Conservation (phyloP, 2,113 vertebrate genomes). For the Amia ocellicauda region DNA sequence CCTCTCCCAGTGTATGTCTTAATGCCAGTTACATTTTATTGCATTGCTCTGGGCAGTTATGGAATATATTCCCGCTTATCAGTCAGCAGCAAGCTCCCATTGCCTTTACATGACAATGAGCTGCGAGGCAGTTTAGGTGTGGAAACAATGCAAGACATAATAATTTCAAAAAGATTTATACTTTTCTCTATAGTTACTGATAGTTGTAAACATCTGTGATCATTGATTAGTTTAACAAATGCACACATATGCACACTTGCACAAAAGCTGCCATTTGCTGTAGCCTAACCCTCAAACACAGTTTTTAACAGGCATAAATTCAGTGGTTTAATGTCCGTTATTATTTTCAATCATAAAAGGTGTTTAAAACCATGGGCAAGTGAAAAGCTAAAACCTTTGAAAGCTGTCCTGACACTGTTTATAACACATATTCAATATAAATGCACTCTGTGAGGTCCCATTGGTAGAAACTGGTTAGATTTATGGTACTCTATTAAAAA, state of each 20-base stretch:
- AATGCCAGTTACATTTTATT: slow-evolving; percentile 10
- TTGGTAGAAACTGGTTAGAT: too few species aligned
- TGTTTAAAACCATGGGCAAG: too few species aligned
- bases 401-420: too few species aligned
- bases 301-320: not conserved
- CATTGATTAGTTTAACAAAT: not conserved
- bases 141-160: not conserved
- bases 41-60: not conserved
- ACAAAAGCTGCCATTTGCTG: not conserved
- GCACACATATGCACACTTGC: too few species aligned
- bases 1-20: not conserved
- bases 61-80: not conserved
- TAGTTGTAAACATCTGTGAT: not conserved
- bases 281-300: not conserved
- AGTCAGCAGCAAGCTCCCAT: not conserved
- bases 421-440: too few species aligned
- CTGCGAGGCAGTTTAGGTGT: not conserved
- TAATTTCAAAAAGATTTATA: not conserved
- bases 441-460: too few species aligned
- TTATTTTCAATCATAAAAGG: too few species aligned
- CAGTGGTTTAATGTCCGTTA: too few species aligned
- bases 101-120: not conserved
- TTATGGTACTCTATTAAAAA: too few species aligned
- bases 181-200: not conserved
- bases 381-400: too few species aligned